Evolutionary conservation across 2,888 invertebrate species (phyloP).

Genomic region (Aphelenchoides bicaudatus): DNA sequence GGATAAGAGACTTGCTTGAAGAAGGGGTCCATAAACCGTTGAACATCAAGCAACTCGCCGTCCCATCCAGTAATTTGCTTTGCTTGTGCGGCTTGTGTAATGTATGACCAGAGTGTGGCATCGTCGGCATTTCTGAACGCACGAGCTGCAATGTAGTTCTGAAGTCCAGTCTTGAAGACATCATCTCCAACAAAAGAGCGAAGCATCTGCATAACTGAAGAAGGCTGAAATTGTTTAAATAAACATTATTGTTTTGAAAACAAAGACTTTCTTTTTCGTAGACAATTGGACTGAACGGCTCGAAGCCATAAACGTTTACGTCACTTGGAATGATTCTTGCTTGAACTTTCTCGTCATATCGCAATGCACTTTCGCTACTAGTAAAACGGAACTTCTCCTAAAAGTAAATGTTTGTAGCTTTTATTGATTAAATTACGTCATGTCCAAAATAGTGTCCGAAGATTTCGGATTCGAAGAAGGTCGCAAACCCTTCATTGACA

Average conservation of each 20-base stretch:
- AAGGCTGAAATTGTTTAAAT: background rate
- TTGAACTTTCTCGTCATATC: constrained; percentile 9
- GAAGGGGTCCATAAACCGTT: constrained; percentile 17
- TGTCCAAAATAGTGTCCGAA: background rate
- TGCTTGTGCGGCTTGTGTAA: background rate
- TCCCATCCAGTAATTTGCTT: constrained; percentile 20
- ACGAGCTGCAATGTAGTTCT: background rate
- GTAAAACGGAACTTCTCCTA: constrained; percentile 6
- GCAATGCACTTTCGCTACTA: background rate
- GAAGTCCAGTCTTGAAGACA: background rate
- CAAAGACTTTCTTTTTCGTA: constrained; percentile 11
- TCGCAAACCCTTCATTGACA: constrained; percentile 47
- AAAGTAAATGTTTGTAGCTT: no score
- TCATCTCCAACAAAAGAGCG: background rate
- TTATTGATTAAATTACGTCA: background rate
- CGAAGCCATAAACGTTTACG: background rate
- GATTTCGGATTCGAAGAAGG: constrained; percentile 26
- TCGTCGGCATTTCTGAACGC: constrained; percentile 15
- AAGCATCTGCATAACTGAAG: constrained; percentile 6
- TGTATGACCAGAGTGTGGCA: background rate
- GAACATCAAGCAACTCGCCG: constrained; percentile 5
- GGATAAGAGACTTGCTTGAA: constrained; percentile 18
- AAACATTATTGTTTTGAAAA: background rate
- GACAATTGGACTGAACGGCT: constrained; percentile 15
- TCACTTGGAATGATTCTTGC: background rate